Percentiles rank a stretch among this genome's conserved stretches.
Evolutionary conservation across 2,797 vertebrate species (phyloP).

Genomic region (Leptodactylus fallax): DNA sequence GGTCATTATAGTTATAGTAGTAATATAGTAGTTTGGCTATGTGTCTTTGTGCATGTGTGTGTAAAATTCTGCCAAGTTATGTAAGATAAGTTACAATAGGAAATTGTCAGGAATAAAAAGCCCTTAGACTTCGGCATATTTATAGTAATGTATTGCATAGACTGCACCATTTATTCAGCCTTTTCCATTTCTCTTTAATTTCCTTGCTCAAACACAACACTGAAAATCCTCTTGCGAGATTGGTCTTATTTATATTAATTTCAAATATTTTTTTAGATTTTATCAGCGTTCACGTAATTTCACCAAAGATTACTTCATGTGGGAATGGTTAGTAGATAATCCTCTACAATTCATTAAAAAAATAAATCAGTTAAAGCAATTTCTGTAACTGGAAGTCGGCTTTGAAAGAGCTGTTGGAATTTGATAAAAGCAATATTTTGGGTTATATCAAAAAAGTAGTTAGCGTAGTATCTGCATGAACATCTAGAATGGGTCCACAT

Average conservation of each 20-base stretch:
- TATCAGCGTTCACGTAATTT: slow-evolving; percentile 44
- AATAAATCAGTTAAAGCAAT: slow-evolving; percentile 48
- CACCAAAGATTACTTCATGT: slow-evolving; percentile 43
- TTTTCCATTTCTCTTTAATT: slow-evolving; percentile 38
- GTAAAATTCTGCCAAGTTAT: too few relatives aligned
- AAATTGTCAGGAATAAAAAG: neutral
- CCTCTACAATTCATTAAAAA: slow-evolving; percentile 38
- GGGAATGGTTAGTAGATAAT: slow-evolving; percentile 41
- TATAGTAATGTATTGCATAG: neutral
- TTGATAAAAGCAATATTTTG: slow-evolving; percentile 50
- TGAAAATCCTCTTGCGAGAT: slow-evolving; percentile 13
- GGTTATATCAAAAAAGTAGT: slow-evolving; percentile 54
- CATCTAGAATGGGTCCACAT: slow-evolving; percentile 25
- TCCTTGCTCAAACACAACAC: slow-evolving; percentile 44
- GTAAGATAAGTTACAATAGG: neutral
- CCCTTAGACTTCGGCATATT: neutral
- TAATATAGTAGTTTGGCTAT: too few relatives aligned
- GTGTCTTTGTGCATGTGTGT: too few relatives aligned
- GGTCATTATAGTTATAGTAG: too few relatives aligned
- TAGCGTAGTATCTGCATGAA: slow-evolving; percentile 40
- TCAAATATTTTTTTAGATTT: slow-evolving; percentile 39
- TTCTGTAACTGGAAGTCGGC: slow-evolving; percentile 36
- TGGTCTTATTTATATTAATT: slow-evolving; percentile 48
- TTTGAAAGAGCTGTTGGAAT: slow-evolving; percentile 39
- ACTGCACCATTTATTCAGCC: neutral